Conservation (phyloP, 2,113 vertebrate species). For the Corythornis cristatus region DNA sequence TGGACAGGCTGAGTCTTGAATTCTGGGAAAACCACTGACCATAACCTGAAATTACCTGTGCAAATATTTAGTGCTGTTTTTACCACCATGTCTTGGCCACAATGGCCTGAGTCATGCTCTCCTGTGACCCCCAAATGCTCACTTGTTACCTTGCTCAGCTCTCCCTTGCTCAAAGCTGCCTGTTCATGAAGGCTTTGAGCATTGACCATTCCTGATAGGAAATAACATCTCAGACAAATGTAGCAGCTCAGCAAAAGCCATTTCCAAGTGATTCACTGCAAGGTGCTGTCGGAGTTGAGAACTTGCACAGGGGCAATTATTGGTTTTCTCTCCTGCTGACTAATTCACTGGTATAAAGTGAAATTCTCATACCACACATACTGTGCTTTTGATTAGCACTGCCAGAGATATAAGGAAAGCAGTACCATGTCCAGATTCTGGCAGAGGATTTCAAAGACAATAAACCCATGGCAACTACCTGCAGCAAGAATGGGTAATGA, state of each 20-base stretch:
- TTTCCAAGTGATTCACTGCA: neutral
- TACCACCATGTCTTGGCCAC: too few relatives aligned
- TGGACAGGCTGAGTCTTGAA: neutral
- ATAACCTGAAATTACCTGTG: neutral
- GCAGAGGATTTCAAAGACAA: neutral
- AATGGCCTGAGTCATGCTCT: neutral
- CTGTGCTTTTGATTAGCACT: neutral
- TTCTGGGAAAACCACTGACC: neutral
- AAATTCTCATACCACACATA: neutral
- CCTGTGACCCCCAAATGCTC: rapidly evolving
- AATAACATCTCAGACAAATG: neutral
- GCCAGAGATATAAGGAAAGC: neutral
- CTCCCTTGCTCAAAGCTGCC: neutral
- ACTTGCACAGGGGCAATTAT: neutral
- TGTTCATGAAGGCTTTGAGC: neutral
- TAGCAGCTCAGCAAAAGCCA: neutral
- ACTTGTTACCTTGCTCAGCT: neutral
- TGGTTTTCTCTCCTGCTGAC: neutral
- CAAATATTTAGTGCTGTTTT: neutral
- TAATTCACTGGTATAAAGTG: neutral
- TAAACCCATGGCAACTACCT: neutral
- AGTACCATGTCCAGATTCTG: neutral
- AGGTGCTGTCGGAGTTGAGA: neutral
- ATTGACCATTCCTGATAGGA: neutral
- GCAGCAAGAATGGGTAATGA: neutral